These are phyloP conservation scores for Pongo abelii DNA, from an alignment of 2,113 vertebrate genomes.

Conservation along the genomic window DNA sequence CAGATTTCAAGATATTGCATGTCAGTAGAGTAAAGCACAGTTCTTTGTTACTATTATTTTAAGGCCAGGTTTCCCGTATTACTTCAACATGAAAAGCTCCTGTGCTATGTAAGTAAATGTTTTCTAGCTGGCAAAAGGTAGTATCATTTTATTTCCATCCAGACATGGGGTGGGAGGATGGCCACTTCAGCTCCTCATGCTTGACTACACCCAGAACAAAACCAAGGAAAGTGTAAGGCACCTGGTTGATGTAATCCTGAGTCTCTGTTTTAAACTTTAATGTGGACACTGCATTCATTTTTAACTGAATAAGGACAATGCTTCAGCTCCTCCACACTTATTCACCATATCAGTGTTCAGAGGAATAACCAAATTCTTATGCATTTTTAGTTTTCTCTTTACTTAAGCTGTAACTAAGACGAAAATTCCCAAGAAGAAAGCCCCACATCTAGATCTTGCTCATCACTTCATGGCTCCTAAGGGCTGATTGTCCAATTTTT, in stretches of 20 bases:
- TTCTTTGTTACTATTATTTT: conserved; percentile 75
- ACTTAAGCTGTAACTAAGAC: not conserved
- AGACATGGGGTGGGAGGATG: conserved; percentile 2
- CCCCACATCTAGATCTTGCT: not conserved
- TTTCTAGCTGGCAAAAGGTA: conserved; percentile 56
- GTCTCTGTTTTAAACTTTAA: conserved; percentile 39
- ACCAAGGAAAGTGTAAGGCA: not conserved
- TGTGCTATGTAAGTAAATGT: conserved; percentile 26
- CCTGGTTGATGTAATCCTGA: not conserved
- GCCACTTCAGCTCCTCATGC: not conserved
- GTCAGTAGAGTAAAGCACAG: conserved; percentile 59
- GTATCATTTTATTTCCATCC: conserved; percentile 44
- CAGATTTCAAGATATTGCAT: conserved; percentile 75
- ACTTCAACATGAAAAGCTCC: conserved; percentile 69
- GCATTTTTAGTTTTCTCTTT: conserved; percentile 5
- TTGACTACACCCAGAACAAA: conserved; percentile 11
- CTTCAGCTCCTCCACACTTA: conserved; percentile 37
- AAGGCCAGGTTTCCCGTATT: conserved; percentile 70
- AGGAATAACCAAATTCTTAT: not conserved
- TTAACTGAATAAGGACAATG: not conserved
- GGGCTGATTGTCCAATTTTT: not conserved
- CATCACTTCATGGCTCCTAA: not conserved
- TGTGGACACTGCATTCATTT: not conserved
- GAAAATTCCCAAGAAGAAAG: not conserved
- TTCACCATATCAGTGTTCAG: not conserved